A percentile compares a stretch with the other conserved stretches of the same genome.
These are phyloP conservation scores for Spheniscus humboldti DNA, from an alignment of 2,797 vertebrate genomes.

Conservation along the genomic window DNA sequence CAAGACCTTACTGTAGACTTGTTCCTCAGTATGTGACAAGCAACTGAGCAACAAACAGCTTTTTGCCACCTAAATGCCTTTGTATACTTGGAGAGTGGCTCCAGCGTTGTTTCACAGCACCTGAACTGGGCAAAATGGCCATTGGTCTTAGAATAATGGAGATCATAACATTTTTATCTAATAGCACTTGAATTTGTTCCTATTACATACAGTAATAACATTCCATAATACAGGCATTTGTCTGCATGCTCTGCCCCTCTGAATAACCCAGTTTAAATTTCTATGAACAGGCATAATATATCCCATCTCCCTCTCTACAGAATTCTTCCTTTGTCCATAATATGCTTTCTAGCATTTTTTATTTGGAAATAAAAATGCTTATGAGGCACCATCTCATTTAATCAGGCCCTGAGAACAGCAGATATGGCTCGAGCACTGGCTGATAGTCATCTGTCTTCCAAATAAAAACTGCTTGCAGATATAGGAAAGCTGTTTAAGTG, in stretches of 20 bases:
- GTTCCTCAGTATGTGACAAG: not conserved
- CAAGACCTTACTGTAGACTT: not conserved
- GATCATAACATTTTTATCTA: not conserved
- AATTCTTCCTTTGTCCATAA: constrained; percentile 12
- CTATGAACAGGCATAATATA: not conserved
- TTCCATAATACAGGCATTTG: not conserved
- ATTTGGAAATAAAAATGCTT: constrained; percentile 47
- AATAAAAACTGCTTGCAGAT: constrained; percentile 24
- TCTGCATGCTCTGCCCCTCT: not conserved
- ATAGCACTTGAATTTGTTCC: not conserved
- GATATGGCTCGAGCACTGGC: not conserved
- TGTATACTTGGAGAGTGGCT: not conserved
- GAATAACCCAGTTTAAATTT: not conserved
- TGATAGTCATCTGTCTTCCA: constrained; percentile 39
- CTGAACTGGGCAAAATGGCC: not conserved
- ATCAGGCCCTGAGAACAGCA: constrained; percentile 29
- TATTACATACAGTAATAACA: not conserved
- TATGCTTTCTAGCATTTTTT: constrained; percentile 28
- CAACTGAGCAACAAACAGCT: not conserved
- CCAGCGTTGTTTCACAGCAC: not conserved
- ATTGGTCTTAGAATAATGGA: not conserved
- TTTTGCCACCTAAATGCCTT: not conserved
- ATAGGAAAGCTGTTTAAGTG: constrained; percentile 11
- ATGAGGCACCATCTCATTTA: constrained; percentile 27
- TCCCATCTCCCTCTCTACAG: not conserved